Base-by-base conservation (phyloP, 2,888 invertebrate genomes). In the Pristionchus japonicus region DNA sequence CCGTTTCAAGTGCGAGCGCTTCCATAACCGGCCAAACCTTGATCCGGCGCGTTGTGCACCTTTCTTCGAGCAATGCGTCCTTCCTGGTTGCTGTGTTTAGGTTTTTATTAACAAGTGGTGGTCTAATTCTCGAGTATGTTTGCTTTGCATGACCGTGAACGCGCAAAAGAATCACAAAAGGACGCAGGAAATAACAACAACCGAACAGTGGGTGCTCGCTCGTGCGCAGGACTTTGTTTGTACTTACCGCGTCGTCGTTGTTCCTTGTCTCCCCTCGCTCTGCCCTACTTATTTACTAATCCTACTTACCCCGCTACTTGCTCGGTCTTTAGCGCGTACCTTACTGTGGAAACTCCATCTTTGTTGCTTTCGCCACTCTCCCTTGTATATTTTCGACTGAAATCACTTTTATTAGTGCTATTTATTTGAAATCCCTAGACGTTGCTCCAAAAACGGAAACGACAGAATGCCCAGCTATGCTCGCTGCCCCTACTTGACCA, bases 171-270 rank as follows among this genome's bases (percentile, higher is more conserved):
- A 43, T 27, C 43, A 77, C 70, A 70, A 70, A 70, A 7, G 70
- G 20, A 1, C 34, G 37, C 37, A 9, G 70, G 70, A 23, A 70
- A 70, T 34, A 70, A 70, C 70, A 70, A 70, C 70, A 57, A 23
- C 64, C 64, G 64, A 31, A 34, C 20, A 70, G 77, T 47, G 3
- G 34, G 67, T 34, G 67, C 17, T 15, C 67, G 37, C 70, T 67
- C 67, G 34, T 13, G 34, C 40, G 40, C 40, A 43, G 77, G 77
- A 77, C 77, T 77, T 77, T 77, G 77, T 77, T 77, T 77, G 77
- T 47, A 77, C 77, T 77, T 27, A 20, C n/a, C 43, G 47, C 43
- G 70, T 57, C 57, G 57, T 43, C 57, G 57, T n/a, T n/a, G n/a
- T 77, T 47, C 77, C 43, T 43, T 77, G 43, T 43, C 20, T 57